phyloP scores from a whole-genome alignment of 30 jellyfish, hydroid and myxozoan species.

The Morbakka virulenta region DNA sequence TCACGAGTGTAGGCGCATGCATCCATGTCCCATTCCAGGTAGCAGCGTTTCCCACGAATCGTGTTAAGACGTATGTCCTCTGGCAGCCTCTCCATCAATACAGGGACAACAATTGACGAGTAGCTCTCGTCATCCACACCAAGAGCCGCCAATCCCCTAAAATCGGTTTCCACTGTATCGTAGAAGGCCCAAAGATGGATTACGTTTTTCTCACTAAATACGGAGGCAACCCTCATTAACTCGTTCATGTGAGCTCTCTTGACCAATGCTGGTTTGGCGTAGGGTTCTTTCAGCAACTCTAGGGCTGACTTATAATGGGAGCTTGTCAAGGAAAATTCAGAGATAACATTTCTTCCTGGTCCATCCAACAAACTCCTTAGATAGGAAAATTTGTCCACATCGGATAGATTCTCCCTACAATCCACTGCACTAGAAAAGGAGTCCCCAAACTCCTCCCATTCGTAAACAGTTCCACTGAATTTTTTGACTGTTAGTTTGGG shows the following conservation, averaged over 20 bases:
- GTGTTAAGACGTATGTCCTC: background rate
- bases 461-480: no score
- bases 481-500: no score
- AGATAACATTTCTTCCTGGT: no score
- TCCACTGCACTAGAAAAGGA: no score
- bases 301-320: background rate
- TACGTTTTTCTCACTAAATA: no score
- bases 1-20: no score
- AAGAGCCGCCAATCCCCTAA: slow-evolving; percentile 13
- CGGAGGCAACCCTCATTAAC: no score
- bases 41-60: background rate
- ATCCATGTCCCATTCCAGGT: background rate
- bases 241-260: slow-evolving; percentile 1
- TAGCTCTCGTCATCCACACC: slow-evolving; percentile 1
- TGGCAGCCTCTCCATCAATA: slow-evolving; percentile 14
- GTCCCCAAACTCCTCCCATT: no score
- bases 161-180: slow-evolving; percentile 23
- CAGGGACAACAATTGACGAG: slow-evolving; percentile 20
- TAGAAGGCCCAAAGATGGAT: no score
- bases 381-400: no score
- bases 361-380: no score
- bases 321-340: background rate
- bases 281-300: background rate
- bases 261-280: background rate
- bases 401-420: no score